Conservation (phyloP, 1,140 invertebrate species). For the Trachelipus rathkii region DNA sequence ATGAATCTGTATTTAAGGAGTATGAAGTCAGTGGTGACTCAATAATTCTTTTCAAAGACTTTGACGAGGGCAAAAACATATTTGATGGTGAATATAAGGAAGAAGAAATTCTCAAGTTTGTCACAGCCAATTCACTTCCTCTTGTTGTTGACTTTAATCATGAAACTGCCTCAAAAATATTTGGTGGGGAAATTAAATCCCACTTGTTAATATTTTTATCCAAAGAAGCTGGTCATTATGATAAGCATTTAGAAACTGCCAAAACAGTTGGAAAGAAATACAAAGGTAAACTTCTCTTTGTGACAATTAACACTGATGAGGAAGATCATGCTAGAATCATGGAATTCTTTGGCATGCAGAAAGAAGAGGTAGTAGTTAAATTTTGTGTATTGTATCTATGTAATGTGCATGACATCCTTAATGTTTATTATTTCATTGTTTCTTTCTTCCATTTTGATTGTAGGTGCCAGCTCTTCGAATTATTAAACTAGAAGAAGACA, state of each 20-base stretch:
- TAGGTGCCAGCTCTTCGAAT: slow-evolving; percentile 88
- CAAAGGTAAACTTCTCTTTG: slow-evolving; percentile 85
- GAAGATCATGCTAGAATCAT: slow-evolving; percentile 94
- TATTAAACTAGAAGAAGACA: slow-evolving; percentile 92
- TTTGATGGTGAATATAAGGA: slow-evolving; percentile 69
- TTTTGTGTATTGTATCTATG: no score
- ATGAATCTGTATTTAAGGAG: slow-evolving; percentile 69
- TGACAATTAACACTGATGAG: slow-evolving; percentile 90
- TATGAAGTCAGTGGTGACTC: slow-evolving; percentile 68
- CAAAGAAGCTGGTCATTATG: slow-evolving; percentile 77
- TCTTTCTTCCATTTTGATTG: slow-evolving; percentile 12
- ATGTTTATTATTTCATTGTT: background rate
- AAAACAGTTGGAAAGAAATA: slow-evolving; percentile 79
- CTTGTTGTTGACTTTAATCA: slow-evolving; percentile 96
- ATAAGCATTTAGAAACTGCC: slow-evolving; percentile 69
- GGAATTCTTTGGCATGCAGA: slow-evolving; percentile 97
- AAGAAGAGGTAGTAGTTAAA: slow-evolving; percentile 54
- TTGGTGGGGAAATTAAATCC: slow-evolving; percentile 93
- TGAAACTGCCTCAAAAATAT: slow-evolving; percentile 94
- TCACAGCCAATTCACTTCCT: slow-evolving; percentile 79
- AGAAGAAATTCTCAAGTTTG: slow-evolving; percentile 74
- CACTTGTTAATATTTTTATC: slow-evolving; percentile 93
- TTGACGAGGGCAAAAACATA: slow-evolving; percentile 84
- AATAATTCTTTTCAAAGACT: slow-evolving; percentile 85
- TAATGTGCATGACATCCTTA: no score